Evolutionary conservation across 2,888 invertebrate species (phyloP).

Genomic region (Agapostemon virescens): DNA sequence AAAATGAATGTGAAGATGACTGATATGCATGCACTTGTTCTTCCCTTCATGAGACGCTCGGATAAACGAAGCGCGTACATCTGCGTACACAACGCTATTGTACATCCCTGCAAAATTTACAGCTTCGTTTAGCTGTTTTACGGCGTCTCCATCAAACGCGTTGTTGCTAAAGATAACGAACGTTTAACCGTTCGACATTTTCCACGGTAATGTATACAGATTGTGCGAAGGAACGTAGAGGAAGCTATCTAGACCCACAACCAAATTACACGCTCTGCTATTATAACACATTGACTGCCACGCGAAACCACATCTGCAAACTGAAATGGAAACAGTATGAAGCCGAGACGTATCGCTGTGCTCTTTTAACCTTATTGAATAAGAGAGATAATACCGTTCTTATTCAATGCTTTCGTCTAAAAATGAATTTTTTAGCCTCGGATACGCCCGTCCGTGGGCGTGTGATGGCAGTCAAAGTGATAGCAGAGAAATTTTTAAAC

Average conservation of each 20-base stretch:
- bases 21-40: slow-evolving; percentile 42
- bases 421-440: slow-evolving; percentile 9
- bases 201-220: slow-evolving; percentile 41
- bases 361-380: slow-evolving; percentile 7
- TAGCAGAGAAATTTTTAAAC: slow-evolving; percentile 27
- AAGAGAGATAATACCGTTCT: background rate
- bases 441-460: background rate
- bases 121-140: slow-evolving; percentile 40
- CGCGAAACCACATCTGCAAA: slow-evolving; percentile 11
- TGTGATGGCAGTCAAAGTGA: slow-evolving; percentile 11
- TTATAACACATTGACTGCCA: slow-evolving; percentile 14
- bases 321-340: slow-evolving; percentile 3
- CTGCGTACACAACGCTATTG: slow-evolving; percentile 33
- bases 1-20: slow-evolving; percentile 24
- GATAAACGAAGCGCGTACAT: slow-evolving; percentile 41
- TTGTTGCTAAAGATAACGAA: slow-evolving; percentile 42
- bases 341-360: background rate
- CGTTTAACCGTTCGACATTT: slow-evolving; percentile 32
- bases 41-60: slow-evolving; percentile 23
- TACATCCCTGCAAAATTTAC: slow-evolving; percentile 47
- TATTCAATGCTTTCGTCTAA: slow-evolving; percentile 13
- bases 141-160: slow-evolving; percentile 32
- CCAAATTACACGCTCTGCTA: slow-evolving; percentile 25
- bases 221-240: slow-evolving; percentile 24
- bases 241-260: slow-evolving; percentile 18